phyloP scores from a whole-genome alignment of 2,113 vertebrate genomes.

The Uria lomvia region DNA sequence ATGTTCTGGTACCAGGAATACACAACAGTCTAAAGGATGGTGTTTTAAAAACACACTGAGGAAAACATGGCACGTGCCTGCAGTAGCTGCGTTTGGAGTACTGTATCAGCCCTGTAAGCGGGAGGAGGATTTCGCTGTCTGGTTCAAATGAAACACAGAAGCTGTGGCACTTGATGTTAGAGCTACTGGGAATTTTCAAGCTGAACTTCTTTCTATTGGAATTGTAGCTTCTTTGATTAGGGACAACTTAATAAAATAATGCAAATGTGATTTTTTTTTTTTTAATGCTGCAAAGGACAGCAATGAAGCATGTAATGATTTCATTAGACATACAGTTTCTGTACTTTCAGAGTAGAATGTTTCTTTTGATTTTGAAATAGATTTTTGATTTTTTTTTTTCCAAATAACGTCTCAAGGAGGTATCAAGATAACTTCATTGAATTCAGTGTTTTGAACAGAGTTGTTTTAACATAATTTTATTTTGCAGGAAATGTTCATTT shows the following conservation, averaged over 20 bases:
- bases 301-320: neutral
- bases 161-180: neutral
- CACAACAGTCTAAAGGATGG: neutral
- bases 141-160: neutral
- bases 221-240: neutral
- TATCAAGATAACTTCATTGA: neutral
- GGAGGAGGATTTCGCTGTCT: neutral
- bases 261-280: too few relatives aligned
- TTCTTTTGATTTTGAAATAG: neutral
- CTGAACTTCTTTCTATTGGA: neutral
- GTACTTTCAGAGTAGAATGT: neutral
- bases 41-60: neutral
- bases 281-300: neutral
- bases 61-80: neutral
- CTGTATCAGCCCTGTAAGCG: neutral
- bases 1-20: neutral
- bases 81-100: neutral
- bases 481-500: neutral
- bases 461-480: neutral
- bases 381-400: neutral
- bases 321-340: neutral
- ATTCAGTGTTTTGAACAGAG: neutral
- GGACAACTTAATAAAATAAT: neutral
- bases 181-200: neutral
- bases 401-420: neutral